phyloP scores from a whole-genome alignment of 1,140 invertebrate genomes.

The Trichonephila inaurata region DNA sequence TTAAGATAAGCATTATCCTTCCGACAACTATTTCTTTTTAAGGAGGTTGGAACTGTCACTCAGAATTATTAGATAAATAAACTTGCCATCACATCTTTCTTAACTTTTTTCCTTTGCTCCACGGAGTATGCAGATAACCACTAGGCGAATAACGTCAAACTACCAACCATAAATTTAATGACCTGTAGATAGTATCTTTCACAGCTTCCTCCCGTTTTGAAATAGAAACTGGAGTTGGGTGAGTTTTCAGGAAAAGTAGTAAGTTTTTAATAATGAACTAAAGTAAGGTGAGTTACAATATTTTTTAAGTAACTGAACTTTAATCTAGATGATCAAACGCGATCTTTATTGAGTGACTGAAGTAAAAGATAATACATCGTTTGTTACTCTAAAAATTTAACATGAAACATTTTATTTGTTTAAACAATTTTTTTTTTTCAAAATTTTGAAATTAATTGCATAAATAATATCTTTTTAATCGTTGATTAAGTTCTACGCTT shows the following conservation, averaged over 20 bases:
- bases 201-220: neutral
- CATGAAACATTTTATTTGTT: too few relatives aligned
- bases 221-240: neutral
- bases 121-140: constrained; percentile 37
- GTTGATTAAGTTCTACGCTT: too few relatives aligned
- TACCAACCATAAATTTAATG: constrained; percentile 65
- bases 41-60: constrained; percentile 22
- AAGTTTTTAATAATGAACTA: neutral
- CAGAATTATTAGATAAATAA: constrained; percentile 57
- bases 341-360: too few relatives aligned
- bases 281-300: neutral
- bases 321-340: too few relatives aligned
- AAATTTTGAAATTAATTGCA: too few relatives aligned
- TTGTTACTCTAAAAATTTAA: too few relatives aligned
- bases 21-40: constrained; percentile 28
- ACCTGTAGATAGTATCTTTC: constrained; percentile 45
- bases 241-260: neutral
- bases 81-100: constrained; percentile 24
- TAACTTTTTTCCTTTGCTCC: neutral
- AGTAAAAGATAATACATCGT: too few relatives aligned
- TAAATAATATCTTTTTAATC: too few relatives aligned
- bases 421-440: too few relatives aligned
- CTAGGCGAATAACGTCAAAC: constrained; percentile 2
- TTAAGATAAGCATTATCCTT: constrained; percentile 25
- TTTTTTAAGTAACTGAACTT: too few relatives aligned